Base-by-base conservation (phyloP, 2,888 invertebrate species). In the Portevinia maculata region DNA sequence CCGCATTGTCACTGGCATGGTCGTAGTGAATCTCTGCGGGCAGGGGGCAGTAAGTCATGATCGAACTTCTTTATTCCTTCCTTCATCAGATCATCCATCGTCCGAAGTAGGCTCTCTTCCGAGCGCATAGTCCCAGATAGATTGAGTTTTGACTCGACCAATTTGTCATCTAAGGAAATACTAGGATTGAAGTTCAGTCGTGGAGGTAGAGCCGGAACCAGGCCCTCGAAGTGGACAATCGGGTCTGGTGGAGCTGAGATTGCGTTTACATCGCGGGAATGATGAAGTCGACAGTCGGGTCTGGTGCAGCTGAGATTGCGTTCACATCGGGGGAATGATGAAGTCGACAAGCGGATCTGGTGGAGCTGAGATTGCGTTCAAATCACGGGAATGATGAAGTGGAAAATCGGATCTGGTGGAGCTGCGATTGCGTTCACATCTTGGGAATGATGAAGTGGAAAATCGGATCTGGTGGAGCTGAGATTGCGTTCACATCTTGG, bases 1-100 rank as follows among this genome's bases (percentile, higher is more conserved):
- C 91, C 6, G 90, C 90, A 85, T 90, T 90, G 76, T 90, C 91
- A 76, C 88, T 90, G 30, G 86, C 90, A 84, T 90, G 89, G 74
- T 90, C 91, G 32, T 90, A 90, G 64, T 89, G 87, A 13, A 86
- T 86, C 1, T 78, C 84, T 15, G 86, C 79, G 50, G 5, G 62
- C 9, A 1, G 67, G 83, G 3, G 85, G 60, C 1, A 86, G 17
- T 32, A 62, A 84, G 1, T 83, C 75, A 13, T 75, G 84, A 13
- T 73, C 84, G 53, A 88, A 75, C 83, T 88, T 87, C 19, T 85
- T 86, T 48, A 88, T 87, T 48, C 87, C 85, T 46, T 85, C 85
- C 32, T 85, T 85, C 78, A 90, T 88, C 3, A 90, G 87, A 85
- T 90, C 90, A 15, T 88, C 87, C 0, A 90, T 90, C 21, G 89